These are phyloP conservation scores for Gymnogyps californianus DNA, from an alignment of 2,113 vertebrate species.

Conservation along the genomic window DNA sequence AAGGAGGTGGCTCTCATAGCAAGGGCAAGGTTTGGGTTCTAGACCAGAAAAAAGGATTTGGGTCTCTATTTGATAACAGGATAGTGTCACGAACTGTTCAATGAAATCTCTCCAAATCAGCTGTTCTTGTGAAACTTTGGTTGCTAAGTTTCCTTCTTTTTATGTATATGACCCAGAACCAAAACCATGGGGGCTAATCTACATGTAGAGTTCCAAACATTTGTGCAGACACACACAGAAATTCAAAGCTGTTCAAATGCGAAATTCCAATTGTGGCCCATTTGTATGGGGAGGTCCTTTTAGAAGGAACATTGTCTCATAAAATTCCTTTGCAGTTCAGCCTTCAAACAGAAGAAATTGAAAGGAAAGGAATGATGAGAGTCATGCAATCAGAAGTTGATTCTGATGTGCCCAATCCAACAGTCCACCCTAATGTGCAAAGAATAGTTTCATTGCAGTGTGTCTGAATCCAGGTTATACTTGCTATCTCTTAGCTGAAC, in stretches of 20 bases:
- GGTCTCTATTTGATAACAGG: neutral
- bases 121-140: neutral
- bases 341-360: neutral
- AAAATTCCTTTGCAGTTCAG: neutral
- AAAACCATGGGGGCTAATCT: neutral
- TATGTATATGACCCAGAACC: neutral
- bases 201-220: neutral
- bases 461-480: neutral
- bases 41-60: neutral
- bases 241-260: neutral
- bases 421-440: neutral
- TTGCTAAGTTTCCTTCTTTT: neutral
- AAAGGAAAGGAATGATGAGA: neutral
- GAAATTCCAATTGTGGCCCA: neutral
- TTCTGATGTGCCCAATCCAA: neutral
- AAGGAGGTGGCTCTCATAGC: neutral
- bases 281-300: neutral
- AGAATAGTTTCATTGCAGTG: rapidly evolving
- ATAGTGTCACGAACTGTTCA: neutral
- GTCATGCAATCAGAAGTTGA: neutral
- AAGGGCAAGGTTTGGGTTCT: neutral
- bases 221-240: neutral
- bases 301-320: neutral
- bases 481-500: neutral
- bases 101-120: neutral